A percentile compares a stretch with the other conserved stretches of the same genome.
Evolutionary conservation across 2,888 invertebrate genomes (phyloP).

Genomic region (Lithophane ornitopus): DNA sequence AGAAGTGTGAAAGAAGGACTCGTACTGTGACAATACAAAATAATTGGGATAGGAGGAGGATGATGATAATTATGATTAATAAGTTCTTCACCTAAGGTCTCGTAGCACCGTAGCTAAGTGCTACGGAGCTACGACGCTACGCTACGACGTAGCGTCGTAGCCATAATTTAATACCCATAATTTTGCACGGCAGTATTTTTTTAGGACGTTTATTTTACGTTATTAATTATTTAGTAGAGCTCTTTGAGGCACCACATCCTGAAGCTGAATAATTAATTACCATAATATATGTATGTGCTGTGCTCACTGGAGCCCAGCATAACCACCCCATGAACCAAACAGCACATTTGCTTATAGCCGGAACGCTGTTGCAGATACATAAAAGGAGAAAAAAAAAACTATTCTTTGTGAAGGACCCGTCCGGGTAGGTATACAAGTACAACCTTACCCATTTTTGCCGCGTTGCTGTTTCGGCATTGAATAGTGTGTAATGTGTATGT

Average conservation of each 20-base stretch:
- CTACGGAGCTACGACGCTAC: slow-evolving; percentile 13
- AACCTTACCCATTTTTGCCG: neutral
- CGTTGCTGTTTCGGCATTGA: neutral
- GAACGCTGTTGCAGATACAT: no score
- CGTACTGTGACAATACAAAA: neutral
- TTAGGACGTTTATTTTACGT: neutral
- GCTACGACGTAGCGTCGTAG: slow-evolving; percentile 4
- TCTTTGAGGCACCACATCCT: no score
- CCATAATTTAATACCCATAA: neutral
- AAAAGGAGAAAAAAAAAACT: no score
- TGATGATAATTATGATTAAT: neutral
- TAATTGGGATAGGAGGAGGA: neutral
- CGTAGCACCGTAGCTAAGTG: neutral
- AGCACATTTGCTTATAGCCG: no score
- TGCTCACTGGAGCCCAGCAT: no score
- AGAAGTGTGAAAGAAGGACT: no score
- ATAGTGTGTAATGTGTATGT: no score
- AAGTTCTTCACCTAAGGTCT: neutral
- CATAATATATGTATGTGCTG: no score
- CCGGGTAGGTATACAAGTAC: no score
- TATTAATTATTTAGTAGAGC: neutral
- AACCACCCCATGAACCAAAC: no score
- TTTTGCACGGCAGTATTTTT: neutral
- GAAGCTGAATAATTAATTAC: no score
- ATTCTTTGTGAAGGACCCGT: no score